Evolutionary conservation across 2,888 invertebrate genomes (phyloP), one percentile per base, ranked within the genome.

Genomic region (Zonitis immaculata): DNA sequence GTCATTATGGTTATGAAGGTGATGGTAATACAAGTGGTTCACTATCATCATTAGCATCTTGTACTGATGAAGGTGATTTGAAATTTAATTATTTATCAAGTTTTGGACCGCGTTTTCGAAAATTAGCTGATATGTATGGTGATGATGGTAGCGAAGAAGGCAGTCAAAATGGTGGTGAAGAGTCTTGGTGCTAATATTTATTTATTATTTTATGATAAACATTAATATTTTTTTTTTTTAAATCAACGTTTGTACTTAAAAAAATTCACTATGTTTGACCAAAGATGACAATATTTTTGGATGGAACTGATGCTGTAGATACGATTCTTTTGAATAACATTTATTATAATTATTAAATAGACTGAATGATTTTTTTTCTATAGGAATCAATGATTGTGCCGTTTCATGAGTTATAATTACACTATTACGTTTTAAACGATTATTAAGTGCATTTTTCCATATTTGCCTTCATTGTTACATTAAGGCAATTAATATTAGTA

Each of bases 1-100:
- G 97, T 54, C 93, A 98, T 76, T 99, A 97, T 76, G 96, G 95
- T 51, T 98, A 97, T 73, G 98, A 99, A 78, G 97, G 97, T 43
- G 94, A 93, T 73, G 95, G 95, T 63, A 95, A 95, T 73, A 80
- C 80, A 28, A 91, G 91, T 61, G 95, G 95, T 61, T 95, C 95
- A 8, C 81, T 97, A 18, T 96, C 95, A 47, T 93, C 94, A 42
- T 80, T 95, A 63, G 93, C 93, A 60, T 94, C 94, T 66, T 91
- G 91, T 51, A 71, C 70, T 22, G 71, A 72, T 45, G 71, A 71
- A 43, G 70, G 68, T 57, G 94, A 94, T 77, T 82, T 93, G 65
- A 92, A 93, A 74, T 96, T 95, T 79, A 95, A 95, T 77, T 94
- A 95, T 73, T 79, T 96, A 66, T 91, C 93, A 42, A 91, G 91